Base-by-base conservation (phyloP, 2,113 vertebrate genomes). In the Hemichromis elongatus region DNA sequence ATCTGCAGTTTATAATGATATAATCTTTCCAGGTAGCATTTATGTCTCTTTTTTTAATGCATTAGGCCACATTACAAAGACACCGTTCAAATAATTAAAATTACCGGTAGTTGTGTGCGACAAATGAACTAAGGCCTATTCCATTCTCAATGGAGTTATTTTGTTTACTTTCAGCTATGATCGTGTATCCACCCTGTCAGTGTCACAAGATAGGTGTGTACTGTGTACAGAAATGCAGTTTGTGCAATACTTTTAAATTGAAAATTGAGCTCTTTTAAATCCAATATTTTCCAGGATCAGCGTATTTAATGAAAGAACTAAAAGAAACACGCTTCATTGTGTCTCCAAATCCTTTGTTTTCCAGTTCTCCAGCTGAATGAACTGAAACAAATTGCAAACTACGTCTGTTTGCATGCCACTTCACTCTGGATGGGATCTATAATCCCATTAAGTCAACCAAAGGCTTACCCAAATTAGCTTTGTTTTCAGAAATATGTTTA, bases 381-480 rank as follows among this genome's bases (percentile, higher is more conserved):
- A 80, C 85, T 61, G 84, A 47, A 35, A 45, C 82, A 83, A 84
- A 91, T 86, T 85, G 81, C 87, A 90, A 70, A 87, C 63, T 33
- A 18, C 16, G 75, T 82, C 61, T 83, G 79, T 84, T 80, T 89
- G 78, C 86, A 73, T 90, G 80, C 82, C 86, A 80, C 86, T 86
- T 81, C 56, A 50, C 83, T 75, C 73, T 81, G 30, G 52, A 5
- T 53, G 68, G 26, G 79, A 40, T 85, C 88, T 85, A 55, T 54
- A 80, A 87, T 90, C 85, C 52, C 26, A 79, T 73, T 68, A 91
- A 66, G 59, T 87, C 87, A 93, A 83, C 90, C 40, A 12, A 90
- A 92, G 80, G 21, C 37, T 59, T 30, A 13, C 61, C 40, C 35
- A 26, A 77, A 86, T 83, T 56, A 8, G 40, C n/a, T 47, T 70